Evolutionary conservation across 2,888 invertebrate species (phyloP).

Genomic region (Rhabditoides inermis): DNA sequence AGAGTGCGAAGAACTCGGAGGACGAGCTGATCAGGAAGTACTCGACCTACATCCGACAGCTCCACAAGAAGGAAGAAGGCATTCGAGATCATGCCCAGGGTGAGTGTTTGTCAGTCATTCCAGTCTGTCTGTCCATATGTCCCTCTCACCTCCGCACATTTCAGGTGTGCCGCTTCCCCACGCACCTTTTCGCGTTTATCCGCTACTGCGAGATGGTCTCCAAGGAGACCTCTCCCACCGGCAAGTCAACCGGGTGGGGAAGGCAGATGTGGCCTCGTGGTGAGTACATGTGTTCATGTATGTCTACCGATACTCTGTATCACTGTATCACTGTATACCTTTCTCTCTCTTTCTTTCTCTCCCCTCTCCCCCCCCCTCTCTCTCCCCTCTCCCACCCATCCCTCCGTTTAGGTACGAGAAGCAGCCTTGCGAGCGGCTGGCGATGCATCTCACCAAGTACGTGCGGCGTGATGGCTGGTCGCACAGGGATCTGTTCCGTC

Average conservation of each 20-base stretch:
- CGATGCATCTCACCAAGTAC: constrained; percentile 63
- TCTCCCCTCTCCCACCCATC: too few species aligned
- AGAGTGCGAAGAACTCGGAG: too few species aligned
- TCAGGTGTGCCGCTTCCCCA: constrained; percentile 62
- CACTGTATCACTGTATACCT: too few species aligned
- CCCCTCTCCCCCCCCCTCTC: too few species aligned
- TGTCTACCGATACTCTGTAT: too few species aligned
- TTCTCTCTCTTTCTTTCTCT: too few species aligned
- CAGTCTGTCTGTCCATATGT: too few species aligned
- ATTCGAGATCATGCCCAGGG: constrained; percentile 17
- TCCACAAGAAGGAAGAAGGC: constrained; percentile 32
- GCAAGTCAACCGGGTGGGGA: constrained; percentile 59
- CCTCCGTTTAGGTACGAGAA: constrained; percentile 53
- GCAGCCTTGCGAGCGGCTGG: constrained; percentile 63
- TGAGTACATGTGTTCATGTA: too few species aligned
- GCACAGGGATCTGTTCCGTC: constrained; percentile 65
- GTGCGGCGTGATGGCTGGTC: constrained; percentile 65
- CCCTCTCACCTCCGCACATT: too few species aligned
- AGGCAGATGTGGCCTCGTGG: constrained; percentile 65
- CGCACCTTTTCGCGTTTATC: constrained; percentile 64
- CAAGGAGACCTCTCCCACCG: constrained; percentile 19
- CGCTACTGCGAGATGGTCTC: constrained; percentile 60
- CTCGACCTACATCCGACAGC: constrained; percentile 19
- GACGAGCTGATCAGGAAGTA: constrained; percentile 6
- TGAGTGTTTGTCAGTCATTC: too few species aligned